Evolutionary conservation across 2,888 invertebrate species (phyloP).

Genomic region (Hartigia nigra): DNA sequence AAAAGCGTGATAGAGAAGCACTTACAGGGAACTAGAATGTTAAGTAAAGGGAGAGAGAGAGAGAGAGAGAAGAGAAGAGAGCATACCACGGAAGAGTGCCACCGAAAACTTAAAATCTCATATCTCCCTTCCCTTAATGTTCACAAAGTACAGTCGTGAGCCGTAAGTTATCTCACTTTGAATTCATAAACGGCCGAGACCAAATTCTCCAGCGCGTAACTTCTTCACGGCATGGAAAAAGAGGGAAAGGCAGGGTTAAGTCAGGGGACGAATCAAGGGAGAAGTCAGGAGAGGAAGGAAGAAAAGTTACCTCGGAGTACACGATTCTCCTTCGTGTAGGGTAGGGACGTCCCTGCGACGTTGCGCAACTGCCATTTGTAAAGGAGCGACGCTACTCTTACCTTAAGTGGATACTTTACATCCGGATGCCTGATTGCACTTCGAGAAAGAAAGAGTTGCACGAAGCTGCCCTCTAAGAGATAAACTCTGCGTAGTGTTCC

Average conservation of each 20-base stretch:
- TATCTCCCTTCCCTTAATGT: constrained; percentile 21
- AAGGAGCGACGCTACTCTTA: not conserved
- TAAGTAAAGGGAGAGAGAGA: not conserved
- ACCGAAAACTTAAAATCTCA: constrained; percentile 24
- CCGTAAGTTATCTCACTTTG: constrained; percentile 26
- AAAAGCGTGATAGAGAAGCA: not conserved
- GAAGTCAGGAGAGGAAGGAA: constrained; percentile 11
- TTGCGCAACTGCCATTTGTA: not conserved
- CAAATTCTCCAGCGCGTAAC: constrained; percentile 15
- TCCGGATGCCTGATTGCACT: constrained; percentile 1
- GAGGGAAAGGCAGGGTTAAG: not conserved
- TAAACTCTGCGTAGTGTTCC: constrained; percentile 31
- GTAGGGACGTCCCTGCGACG: not conserved
- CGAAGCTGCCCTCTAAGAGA: constrained; percentile 22
- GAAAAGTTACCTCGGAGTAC: not conserved
- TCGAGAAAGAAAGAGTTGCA: constrained; percentile 22
- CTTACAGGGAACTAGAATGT: not conserved
- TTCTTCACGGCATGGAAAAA: constrained; percentile 10
- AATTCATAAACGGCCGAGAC: constrained; percentile 22
- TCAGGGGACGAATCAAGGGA: constrained; percentile 5
- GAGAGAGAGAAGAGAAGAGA: not conserved
- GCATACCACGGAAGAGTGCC: constrained; percentile 4
- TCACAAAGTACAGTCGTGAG: constrained; percentile 23
- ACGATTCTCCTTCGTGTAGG: too few species aligned
- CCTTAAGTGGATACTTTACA: not conserved